A percentile compares a stretch with the other conserved stretches of the same genome.
Evolutionary conservation across 2,888 invertebrate genomes (phyloP).

Genomic region (Athalia rosae): DNA sequence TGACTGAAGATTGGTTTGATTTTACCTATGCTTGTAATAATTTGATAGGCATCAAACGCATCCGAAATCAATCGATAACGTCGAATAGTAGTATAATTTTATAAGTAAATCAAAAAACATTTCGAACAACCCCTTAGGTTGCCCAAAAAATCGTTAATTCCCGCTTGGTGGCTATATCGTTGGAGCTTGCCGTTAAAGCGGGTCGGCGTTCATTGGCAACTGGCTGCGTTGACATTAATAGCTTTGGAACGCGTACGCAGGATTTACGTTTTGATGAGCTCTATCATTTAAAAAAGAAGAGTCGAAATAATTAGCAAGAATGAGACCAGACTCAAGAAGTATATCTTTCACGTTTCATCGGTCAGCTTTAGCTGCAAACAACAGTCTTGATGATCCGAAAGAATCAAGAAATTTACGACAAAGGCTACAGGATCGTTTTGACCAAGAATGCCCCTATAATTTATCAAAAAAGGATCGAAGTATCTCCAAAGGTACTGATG

Average conservation of each 20-base stretch:
- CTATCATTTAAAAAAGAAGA: slow-evolving; percentile 19
- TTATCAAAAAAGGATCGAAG: slow-evolving; percentile 57
- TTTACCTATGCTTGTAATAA: too few species aligned
- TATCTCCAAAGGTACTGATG: slow-evolving; percentile 48
- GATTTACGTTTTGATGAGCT: slow-evolving; percentile 23
- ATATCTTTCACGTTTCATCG: slow-evolving; percentile 71
- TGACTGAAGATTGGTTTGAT: too few species aligned
- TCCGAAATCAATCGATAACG: not conserved
- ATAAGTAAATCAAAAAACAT: not conserved
- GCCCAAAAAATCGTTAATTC: slow-evolving; percentile 38
- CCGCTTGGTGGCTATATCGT: not conserved
- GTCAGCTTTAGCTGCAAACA: slow-evolving; percentile 59
- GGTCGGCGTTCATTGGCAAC: slow-evolving; percentile 21
- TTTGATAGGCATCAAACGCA: too few species aligned
- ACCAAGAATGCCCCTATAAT: slow-evolving; percentile 50
- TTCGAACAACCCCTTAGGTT: not conserved
- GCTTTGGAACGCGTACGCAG: not conserved
- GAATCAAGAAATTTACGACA: slow-evolving; percentile 63
- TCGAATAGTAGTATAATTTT: too few species aligned
- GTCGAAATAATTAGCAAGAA: slow-evolving; percentile 50
- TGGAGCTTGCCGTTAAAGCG: slow-evolving; percentile 3
- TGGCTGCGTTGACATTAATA: slow-evolving; percentile 14
- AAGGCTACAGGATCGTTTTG: slow-evolving; percentile 70
- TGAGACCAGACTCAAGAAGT: slow-evolving; percentile 71
- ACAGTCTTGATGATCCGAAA: slow-evolving; percentile 58